Evolutionary conservation across 2,113 vertebrate genomes (phyloP).

Genomic region (Malurus elegans): DNA sequence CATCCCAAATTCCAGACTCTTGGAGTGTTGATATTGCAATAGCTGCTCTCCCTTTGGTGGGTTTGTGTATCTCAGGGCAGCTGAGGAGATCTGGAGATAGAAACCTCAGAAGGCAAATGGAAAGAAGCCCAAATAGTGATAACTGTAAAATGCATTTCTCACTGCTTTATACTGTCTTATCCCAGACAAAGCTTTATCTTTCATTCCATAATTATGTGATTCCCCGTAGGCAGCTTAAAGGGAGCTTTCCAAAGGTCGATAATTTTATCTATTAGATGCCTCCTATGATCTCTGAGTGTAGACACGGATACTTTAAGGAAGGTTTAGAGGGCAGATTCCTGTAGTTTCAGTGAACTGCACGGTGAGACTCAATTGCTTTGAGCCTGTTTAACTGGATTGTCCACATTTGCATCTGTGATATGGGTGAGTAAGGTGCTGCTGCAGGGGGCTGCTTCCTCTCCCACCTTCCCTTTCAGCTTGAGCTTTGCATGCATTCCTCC

Average conservation of each 20-base stretch:
- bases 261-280: background rate
- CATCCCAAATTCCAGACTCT: background rate
- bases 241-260: background rate
- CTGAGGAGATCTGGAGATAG: background rate
- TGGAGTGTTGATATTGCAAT: background rate
- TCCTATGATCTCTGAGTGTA: background rate
- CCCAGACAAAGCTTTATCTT: conserved; percentile 24
- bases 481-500: background rate
- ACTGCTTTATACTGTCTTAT: background rate
- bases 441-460: background rate
- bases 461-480: background rate
- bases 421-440: background rate
- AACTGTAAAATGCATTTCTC: background rate
- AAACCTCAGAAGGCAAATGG: background rate
- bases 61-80: background rate
- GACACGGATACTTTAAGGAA: background rate
- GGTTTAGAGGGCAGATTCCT: conserved; percentile 30
- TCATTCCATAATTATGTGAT: background rate
- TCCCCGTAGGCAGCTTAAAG: background rate
- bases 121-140: background rate
- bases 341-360: background rate
- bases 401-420: background rate
- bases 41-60: background rate
- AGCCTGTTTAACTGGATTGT: conserved; percentile 5
- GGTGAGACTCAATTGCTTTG: background rate